A percentile compares a stretch with the other conserved stretches of the same genome.
phyloP scores from a whole-genome alignment of 2,113 vertebrate species.

The Gallinago paraguaiae region DNA sequence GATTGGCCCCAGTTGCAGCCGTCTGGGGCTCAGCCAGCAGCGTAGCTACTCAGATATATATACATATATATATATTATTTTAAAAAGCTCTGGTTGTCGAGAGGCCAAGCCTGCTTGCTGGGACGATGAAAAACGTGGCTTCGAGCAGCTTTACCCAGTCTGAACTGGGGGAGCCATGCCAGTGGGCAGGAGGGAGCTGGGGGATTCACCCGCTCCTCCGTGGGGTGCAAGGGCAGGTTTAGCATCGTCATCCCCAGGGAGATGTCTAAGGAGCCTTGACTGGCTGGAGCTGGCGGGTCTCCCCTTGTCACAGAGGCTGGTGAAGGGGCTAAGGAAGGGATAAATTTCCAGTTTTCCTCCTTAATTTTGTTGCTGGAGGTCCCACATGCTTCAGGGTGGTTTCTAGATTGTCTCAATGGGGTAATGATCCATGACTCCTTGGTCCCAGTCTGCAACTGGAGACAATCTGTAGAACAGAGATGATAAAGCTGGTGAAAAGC shows the following conservation, averaged over 20 bases:
- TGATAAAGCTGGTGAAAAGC: neutral
- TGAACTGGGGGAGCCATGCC: neutral
- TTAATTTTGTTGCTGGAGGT: neutral
- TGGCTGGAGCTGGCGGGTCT: neutral
- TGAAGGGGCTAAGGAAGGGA: fast-evolving
- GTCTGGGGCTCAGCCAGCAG: conserved; percentile 18
- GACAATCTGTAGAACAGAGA: neutral
- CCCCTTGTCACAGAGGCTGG: neutral
- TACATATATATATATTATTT: neutral
- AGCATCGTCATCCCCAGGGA: fast-evolving
- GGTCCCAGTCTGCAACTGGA: neutral
- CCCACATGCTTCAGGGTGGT: fast-evolving
- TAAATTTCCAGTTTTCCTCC: neutral
- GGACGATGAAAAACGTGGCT: neutral
- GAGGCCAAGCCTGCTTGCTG: neutral
- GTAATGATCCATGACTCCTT: neutral
- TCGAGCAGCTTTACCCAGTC: neutral
- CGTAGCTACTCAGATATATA: neutral
- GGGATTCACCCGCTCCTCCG: fast-evolving
- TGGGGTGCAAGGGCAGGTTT: neutral
- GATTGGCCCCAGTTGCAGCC: conserved; percentile 8
- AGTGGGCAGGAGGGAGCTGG: neutral
- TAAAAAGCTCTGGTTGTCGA: neutral
- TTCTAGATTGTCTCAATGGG: neutral
- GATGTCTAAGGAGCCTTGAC: neutral